These are phyloP conservation scores for Cynodonichthys magdalenae DNA, from an alignment of 2,797 vertebrate genomes.

Conservation along the genomic window DNA sequence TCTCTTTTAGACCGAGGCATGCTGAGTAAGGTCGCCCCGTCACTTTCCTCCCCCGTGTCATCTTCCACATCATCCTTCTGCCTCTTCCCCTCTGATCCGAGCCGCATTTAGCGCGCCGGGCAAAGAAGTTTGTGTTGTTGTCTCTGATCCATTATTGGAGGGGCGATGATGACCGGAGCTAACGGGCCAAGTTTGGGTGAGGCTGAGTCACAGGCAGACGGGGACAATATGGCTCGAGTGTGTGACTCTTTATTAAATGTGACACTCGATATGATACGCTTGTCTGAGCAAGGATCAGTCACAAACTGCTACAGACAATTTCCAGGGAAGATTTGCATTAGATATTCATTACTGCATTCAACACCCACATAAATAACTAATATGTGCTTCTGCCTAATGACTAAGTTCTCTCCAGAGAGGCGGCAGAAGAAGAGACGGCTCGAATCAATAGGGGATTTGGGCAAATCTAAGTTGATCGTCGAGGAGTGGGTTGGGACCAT, in stretches of 20 bases:
- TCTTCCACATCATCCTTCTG: conserved; percentile 42
- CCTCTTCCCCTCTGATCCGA: conserved; percentile 37
- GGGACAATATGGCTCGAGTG: conserved; percentile 54
- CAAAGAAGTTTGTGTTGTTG: conserved; percentile 15
- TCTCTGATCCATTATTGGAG: conserved; percentile 41
- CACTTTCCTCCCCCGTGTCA: conserved; percentile 52
- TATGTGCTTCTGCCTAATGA: conserved; percentile 67
- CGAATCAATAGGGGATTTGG: conserved; percentile 54
- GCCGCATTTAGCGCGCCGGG: conserved; percentile 30
- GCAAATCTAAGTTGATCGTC: conserved; percentile 46
- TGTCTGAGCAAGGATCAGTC: conserved; percentile 44
- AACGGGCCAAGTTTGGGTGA: conserved; percentile 39
- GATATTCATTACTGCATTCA: conserved; percentile 58
- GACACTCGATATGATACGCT: conserved; percentile 54
- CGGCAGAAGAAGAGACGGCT: conserved; percentile 29
- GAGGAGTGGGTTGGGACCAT: conserved; percentile 33
- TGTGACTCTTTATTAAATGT: conserved; percentile 63
- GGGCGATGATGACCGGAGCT: conserved; percentile 47
- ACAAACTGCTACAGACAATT: conserved; percentile 37
- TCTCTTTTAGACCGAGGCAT: conserved; percentile 66
- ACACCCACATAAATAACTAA: conserved; percentile 73
- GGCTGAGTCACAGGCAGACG: conserved; percentile 65
- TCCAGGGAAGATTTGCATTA: conserved; percentile 59
- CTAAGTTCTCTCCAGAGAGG: conserved; percentile 48
- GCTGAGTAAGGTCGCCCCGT: conserved; percentile 61